Percentiles rank a stretch among this genome's conserved stretches.
Evolutionary conservation across 1,140 invertebrate genomes (phyloP).

Genomic region (Brachionus angularis): DNA sequence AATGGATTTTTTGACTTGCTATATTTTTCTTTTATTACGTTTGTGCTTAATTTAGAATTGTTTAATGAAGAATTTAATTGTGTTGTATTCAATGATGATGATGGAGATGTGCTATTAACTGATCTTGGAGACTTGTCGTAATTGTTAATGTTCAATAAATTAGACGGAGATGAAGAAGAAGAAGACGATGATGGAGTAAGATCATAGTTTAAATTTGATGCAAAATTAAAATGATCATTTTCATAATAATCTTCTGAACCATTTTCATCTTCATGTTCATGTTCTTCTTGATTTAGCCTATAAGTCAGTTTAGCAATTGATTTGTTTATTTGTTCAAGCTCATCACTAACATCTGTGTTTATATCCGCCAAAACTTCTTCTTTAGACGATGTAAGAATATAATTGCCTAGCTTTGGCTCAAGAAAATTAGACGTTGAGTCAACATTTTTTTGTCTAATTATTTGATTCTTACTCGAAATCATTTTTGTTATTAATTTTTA

Average conservation of each 20-base stretch:
- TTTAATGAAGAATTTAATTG: no score
- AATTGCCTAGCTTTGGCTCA: no score
- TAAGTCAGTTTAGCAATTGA: slow-evolving; percentile 16
- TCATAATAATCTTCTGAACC: not conserved
- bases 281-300: slow-evolving; percentile 3
- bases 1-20: slow-evolving; percentile 1
- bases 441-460: slow-evolving; percentile 26
- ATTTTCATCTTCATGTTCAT: no score
- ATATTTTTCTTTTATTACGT: slow-evolving; percentile 17
- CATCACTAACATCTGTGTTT: slow-evolving; percentile 2
- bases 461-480: slow-evolving; percentile 21
- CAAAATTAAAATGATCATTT: slow-evolving; percentile 15
- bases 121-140: slow-evolving; percentile 5
- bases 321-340: slow-evolving; percentile 19
- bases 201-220: slow-evolving; percentile 13
- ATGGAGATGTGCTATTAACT: not conserved
- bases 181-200: slow-evolving; percentile 14
- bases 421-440: no score
- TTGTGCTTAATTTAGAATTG: not conserved
- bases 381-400: not conserved
- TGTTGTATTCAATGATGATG: not conserved
- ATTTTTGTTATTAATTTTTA: no score
- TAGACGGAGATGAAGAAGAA: slow-evolving; percentile 17
- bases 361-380: not conserved
- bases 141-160: not conserved